Percentiles rank a stretch among this genome's conserved stretches.
These are phyloP conservation scores for Pediacus dermestoides DNA, from an alignment of 2,888 invertebrate species.

Conservation along the genomic window DNA sequence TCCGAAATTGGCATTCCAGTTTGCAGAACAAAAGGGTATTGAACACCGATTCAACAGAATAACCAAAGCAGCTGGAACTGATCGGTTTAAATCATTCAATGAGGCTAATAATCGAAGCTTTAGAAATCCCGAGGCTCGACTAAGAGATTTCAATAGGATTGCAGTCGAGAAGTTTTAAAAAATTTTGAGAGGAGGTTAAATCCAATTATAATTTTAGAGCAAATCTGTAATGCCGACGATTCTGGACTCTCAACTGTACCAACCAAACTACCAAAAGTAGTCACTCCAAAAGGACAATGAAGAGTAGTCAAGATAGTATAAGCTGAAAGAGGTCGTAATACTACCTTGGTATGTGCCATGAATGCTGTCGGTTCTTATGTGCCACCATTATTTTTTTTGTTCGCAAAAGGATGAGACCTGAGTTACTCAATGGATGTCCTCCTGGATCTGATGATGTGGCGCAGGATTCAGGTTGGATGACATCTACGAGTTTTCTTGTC, in stretches of 20 bases:
- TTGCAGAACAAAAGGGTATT: no score
- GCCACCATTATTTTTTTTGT: conserved; percentile 3
- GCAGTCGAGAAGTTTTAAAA: no score
- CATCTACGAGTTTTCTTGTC: conserved; percentile 28
- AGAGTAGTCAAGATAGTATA: conserved; percentile 13
- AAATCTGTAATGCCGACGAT: conserved; percentile 15
- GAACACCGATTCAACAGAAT: no score
- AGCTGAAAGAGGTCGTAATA: neutral
- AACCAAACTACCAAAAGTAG: conserved; percentile 12
- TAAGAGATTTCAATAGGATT: no score
- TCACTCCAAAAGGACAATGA: conserved; percentile 17
- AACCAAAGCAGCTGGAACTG: no score
- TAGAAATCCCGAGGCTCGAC: no score
- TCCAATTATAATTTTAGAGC: no score
- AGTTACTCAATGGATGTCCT: conserved; percentile 40
- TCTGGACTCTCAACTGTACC: conserved; percentile 11
- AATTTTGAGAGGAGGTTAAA: no score
- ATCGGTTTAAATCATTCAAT: no score
- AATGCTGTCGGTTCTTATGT: neutral
- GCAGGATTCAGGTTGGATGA: conserved; percentile 37
- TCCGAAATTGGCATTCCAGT: no score
- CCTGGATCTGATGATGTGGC: conserved; percentile 36
- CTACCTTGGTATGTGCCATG: neutral
- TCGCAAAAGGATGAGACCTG: conserved; percentile 9
- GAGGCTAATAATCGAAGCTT: no score